Conservation (phyloP, 2,797 vertebrate species). For the Thunnus albacares region DNA sequence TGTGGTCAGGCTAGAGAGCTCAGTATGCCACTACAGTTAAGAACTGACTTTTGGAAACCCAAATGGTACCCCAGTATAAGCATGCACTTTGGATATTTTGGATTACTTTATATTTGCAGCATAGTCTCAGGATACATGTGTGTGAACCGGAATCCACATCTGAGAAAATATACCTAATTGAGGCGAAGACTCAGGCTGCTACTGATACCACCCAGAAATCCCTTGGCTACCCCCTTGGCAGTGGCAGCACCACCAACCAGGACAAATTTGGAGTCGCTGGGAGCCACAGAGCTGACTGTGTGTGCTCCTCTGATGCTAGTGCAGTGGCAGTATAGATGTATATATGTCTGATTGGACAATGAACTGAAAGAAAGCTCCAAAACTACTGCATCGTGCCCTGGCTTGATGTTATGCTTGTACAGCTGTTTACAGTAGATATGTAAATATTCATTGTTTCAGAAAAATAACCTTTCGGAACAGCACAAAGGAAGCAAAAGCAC, state of each 20-base stretch:
- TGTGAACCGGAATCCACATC: background rate
- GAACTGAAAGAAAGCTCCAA: background rate
- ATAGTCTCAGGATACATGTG: background rate
- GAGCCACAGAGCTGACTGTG: background rate
- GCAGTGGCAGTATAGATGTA: background rate
- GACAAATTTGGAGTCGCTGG: slow-evolving; percentile 1
- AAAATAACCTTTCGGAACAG: background rate
- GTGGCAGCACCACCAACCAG: background rate
- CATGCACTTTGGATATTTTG: background rate
- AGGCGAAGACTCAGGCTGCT: background rate
- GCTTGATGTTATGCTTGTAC: background rate
- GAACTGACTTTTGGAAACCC: background rate
- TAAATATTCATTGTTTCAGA: background rate
- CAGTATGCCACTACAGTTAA: background rate
- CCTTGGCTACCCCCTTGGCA: background rate
- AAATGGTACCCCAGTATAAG: background rate
- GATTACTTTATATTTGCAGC: background rate
- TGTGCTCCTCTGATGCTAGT: background rate
- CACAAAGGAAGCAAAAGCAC: background rate
- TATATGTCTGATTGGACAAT: background rate
- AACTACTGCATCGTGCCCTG: background rate
- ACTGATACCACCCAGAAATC: background rate
- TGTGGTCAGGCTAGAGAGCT: background rate
- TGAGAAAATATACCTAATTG: background rate
- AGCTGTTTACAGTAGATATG: no score